Evolutionary conservation across 2,888 invertebrate genomes (phyloP), one percentile per base, ranked within the genome.

Genomic region (Minunthozetes semirufus): DNA sequence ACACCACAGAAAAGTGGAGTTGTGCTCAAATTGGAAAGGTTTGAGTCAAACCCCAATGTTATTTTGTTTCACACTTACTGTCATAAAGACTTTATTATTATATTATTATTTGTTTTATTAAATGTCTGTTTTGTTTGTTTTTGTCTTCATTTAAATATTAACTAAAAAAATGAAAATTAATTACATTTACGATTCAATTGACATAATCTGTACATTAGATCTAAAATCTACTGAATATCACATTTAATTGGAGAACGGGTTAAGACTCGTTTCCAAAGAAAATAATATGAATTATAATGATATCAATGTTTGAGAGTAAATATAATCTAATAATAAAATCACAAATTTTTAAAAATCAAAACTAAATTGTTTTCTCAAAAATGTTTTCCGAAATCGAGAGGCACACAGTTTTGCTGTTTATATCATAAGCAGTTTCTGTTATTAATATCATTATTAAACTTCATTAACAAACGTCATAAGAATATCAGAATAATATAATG

Each of bases 391-490:
- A 29, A 27, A 61, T 29, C 15, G 27, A 61, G 61, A 61, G 61
- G 61, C 61, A 61, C 59, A 59, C 61, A 61, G 61, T 61, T 61
- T 61, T 61, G 61, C 61, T 61, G 61, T 29, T 29, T 61, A 29
- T 5, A 6, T 11, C 17, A 53, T 42, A 42, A 53, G 53, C n/a
- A n/a, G n/a, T n/a, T n/a, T n/a, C n/a, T n/a, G n/a, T n/a, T n/a
- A n/a, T n/a, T n/a, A n/a, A n/a, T n/a, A n/a, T n/a, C n/a, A n/a
- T n/a, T n/a, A n/a, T n/a, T n/a, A n/a, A n/a, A n/a, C n/a, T n/a
- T n/a, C n/a, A n/a, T n/a, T n/a, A n/a, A n/a, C n/a, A n/a, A n/a
- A n/a, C n/a, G n/a, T n/a, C n/a, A n/a, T n/a, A n/a, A n/a, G n/a
- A n/a, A n/a, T n/a, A n/a, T n/a, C n/a, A n/a, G n/a, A n/a, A n/a